A percentile compares a stretch with the other conserved stretches of the same genome.
Conservation (phyloP, 1,140 invertebrate genomes). For the Procambarus clarkii region DNA sequence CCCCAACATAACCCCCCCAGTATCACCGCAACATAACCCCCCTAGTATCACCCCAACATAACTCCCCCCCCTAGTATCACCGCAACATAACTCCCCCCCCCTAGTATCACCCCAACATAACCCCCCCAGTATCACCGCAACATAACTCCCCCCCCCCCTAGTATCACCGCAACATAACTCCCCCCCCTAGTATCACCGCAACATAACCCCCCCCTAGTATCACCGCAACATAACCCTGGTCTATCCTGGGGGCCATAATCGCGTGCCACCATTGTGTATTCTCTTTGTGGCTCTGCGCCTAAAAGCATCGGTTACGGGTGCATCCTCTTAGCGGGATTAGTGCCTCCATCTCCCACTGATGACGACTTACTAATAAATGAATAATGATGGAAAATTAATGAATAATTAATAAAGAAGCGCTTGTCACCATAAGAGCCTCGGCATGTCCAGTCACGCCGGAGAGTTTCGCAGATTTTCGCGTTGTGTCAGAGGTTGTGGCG, state of each 20-base stretch:
- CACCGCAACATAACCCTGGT: constrained; percentile 37
- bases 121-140: too few species aligned
- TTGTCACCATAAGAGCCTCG: constrained; percentile 43
- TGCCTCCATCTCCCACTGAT: constrained; percentile 61
- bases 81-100: too few species aligned
- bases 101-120: too few species aligned
- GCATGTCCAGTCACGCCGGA: neutral
- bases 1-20: too few species aligned
- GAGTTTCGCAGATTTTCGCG: constrained; percentile 31
- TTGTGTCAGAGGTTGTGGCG: constrained; percentile 20
- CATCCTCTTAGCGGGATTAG: constrained; percentile 68
- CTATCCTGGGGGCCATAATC: constrained; percentile 54
- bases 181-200: too few species aligned
- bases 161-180: too few species aligned
- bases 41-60: too few species aligned
- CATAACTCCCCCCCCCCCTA: too few species aligned
- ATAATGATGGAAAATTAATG: constrained; percentile 68
- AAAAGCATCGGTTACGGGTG: constrained; percentile 68
- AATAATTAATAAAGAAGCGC: constrained; percentile 65
- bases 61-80: too few species aligned
- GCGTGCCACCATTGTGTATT: constrained; percentile 55
- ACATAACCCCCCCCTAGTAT: constrained; percentile 26
- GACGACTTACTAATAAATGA: constrained; percentile 69
- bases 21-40: too few species aligned
- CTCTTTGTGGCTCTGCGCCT: constrained; percentile 48